Evolutionary conservation across 2,797 vertebrate genomes (phyloP).

Genomic region (Amblyopsis hoosieri): DNA sequence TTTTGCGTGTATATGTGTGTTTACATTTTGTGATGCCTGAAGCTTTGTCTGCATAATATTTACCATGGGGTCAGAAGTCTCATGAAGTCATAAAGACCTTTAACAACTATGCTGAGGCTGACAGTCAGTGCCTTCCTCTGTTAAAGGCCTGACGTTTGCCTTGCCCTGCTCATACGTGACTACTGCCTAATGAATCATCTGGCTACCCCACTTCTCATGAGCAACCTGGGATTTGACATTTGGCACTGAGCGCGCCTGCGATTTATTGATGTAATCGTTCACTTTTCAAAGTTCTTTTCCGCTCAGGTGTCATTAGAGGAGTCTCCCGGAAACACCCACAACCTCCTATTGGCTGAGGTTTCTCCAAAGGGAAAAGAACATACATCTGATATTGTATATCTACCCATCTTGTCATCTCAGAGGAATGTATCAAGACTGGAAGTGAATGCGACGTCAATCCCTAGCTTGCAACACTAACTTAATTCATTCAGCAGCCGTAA

Average conservation of each 20-base stretch:
- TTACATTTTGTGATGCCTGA: slow-evolving; percentile 32
- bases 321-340: slow-evolving; percentile 25
- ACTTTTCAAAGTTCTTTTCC: slow-evolving; percentile 35
- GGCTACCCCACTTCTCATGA: slow-evolving; percentile 16
- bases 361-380: slow-evolving; percentile 30
- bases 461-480: too few relatives aligned
- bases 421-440: neutral
- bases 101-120: slow-evolving; percentile 11
- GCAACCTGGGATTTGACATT: slow-evolving; percentile 39
- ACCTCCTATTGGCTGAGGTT: slow-evolving; percentile 16
- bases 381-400: slow-evolving; percentile 52
- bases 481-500: too few relatives aligned
- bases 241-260: slow-evolving; percentile 36
- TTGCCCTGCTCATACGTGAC: slow-evolving; percentile 15
- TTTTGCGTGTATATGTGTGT: slow-evolving; percentile 30
- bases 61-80: slow-evolving; percentile 52
- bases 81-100: slow-evolving; percentile 42
- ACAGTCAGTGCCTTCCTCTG: slow-evolving; percentile 24
- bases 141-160: slow-evolving; percentile 35
- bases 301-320: slow-evolving; percentile 35
- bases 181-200: slow-evolving; percentile 47
- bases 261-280: slow-evolving; percentile 50
- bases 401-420: slow-evolving; percentile 19
- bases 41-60: slow-evolving; percentile 33
- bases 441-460: neutral